phyloP scores from a whole-genome alignment of 2,888 invertebrate species.

The Endotricha flammealis region DNA sequence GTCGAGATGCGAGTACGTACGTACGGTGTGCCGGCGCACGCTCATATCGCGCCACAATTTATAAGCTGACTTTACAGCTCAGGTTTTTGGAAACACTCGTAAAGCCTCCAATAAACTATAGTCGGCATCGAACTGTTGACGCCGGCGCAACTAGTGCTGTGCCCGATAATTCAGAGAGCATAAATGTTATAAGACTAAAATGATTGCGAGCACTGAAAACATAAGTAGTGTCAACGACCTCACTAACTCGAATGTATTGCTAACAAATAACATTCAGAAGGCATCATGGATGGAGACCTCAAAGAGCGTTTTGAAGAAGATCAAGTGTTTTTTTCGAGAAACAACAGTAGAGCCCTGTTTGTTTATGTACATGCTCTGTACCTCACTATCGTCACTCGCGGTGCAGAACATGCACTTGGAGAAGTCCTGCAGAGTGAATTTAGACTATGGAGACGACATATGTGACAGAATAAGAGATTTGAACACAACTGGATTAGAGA shows the following conservation, averaged over 20 bases:
- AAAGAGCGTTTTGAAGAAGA: slow-evolving; percentile 46
- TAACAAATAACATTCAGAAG: slow-evolving; percentile 42
- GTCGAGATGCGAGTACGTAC: slow-evolving; percentile 59
- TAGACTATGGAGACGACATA: slow-evolving; percentile 66
- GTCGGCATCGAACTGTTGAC: slow-evolving; percentile 25
- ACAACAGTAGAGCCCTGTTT: slow-evolving; percentile 83
- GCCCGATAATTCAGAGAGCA: slow-evolving; percentile 13
- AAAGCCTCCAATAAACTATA: slow-evolving; percentile 56
- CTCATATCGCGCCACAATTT: slow-evolving; percentile 59
- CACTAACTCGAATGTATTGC: slow-evolving; percentile 54
- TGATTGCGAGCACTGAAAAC: slow-evolving; percentile 52
- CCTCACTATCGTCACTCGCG: slow-evolving; percentile 80
- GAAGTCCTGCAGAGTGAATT: slow-evolving; percentile 78
- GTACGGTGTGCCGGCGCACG: slow-evolving; percentile 45
- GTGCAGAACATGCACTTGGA: slow-evolving; percentile 78
- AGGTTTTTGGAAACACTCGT: slow-evolving; percentile 65
- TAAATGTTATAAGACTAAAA: no score
- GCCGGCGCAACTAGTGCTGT: slow-evolving; percentile 3
- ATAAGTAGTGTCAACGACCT: slow-evolving; percentile 45
- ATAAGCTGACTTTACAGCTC: slow-evolving; percentile 64
- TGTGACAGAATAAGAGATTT: slow-evolving; percentile 69
- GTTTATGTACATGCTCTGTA: slow-evolving; percentile 81
- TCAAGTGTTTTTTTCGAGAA: slow-evolving; percentile 55
- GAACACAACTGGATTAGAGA: slow-evolving; percentile 61
- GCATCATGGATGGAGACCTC: slow-evolving; percentile 52